Percentiles rank a stretch among this genome's conserved stretches.
These are phyloP conservation scores for Macrocentrus cingulum DNA, from an alignment of 1,140 invertebrate species.

Conservation along the genomic window DNA sequence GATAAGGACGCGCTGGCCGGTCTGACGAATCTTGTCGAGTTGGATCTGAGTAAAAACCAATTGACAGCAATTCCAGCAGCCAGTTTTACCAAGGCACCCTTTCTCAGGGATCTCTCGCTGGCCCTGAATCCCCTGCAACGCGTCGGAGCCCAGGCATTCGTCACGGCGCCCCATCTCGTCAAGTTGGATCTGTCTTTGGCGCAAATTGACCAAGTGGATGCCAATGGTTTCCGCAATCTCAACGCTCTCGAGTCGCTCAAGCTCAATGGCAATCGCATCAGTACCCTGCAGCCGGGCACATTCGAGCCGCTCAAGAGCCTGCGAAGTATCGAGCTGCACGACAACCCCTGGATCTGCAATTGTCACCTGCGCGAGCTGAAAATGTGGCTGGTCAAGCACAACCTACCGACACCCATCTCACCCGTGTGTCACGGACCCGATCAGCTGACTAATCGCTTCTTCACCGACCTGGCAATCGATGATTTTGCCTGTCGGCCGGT, in stretches of 20 bases:
- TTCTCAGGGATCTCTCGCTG: constrained; percentile 77
- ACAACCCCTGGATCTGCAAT: constrained; percentile 91
- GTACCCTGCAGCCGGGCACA: constrained; percentile 70
- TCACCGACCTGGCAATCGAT: constrained; percentile 74
- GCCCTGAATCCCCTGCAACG: constrained; percentile 80
- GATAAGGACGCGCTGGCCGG: constrained; percentile 79
- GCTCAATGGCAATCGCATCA: constrained; percentile 78
- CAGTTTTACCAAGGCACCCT: constrained; percentile 75
- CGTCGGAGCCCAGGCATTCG: constrained; percentile 76
- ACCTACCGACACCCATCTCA: constrained; percentile 76
- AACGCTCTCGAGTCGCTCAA: constrained; percentile 78
- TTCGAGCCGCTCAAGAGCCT: constrained; percentile 73
- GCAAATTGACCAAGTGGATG: constrained; percentile 73
- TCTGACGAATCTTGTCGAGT: constrained; percentile 83
- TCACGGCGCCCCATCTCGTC: constrained; percentile 72
- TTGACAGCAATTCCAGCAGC: constrained; percentile 75
- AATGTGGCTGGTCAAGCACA: constrained; percentile 80
- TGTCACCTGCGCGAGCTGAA: constrained; percentile 81
- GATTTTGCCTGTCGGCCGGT: constrained; percentile 88
- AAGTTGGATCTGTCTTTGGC: constrained; percentile 84
- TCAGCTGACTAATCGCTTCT: constrained; percentile 67
- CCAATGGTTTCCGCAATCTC: constrained; percentile 77
- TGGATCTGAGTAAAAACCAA: constrained; percentile 83
- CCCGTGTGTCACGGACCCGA: constrained; percentile 75
- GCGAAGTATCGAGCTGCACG: constrained; percentile 82